Conservation (phyloP, 2,797 vertebrate genomes). For the Aselliscus stoliczkanus region DNA sequence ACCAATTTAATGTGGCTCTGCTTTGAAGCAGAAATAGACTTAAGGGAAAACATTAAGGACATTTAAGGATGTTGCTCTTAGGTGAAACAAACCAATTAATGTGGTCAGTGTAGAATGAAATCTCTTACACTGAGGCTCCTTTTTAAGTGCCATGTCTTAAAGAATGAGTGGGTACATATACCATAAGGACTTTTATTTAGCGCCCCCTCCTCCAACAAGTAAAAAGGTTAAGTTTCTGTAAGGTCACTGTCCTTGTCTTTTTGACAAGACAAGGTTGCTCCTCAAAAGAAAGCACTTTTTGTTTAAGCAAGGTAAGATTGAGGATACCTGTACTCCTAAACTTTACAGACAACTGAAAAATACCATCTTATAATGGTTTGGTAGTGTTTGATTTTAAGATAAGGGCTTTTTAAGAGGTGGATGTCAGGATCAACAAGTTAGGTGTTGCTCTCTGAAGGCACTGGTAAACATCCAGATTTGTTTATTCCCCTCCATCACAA, state of each 20-base stretch:
- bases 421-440: not conserved
- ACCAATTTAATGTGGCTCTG: not conserved
- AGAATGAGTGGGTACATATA: not conserved
- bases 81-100: not conserved
- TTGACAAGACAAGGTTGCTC: not conserved
- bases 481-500: not conserved
- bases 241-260: not conserved
- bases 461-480: not conserved
- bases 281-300: not conserved
- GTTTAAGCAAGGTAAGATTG: not conserved
- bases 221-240: not conserved
- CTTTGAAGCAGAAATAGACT: slow-evolving; percentile 33
- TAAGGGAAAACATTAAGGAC: not conserved
- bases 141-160: not conserved
- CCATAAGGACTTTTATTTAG: not conserved
- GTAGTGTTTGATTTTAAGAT: not conserved
- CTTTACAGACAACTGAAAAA: not conserved
- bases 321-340: not conserved
- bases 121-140: not conserved
- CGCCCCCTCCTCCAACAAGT: not conserved
- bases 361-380: not conserved
- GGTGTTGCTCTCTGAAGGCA: not conserved
- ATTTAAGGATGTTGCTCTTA: not conserved
- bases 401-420: not conserved
- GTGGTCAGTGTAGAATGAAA: not conserved